phyloP scores from a whole-genome alignment of 1,140 invertebrate genomes.

The Procambarus clarkii region DNA sequence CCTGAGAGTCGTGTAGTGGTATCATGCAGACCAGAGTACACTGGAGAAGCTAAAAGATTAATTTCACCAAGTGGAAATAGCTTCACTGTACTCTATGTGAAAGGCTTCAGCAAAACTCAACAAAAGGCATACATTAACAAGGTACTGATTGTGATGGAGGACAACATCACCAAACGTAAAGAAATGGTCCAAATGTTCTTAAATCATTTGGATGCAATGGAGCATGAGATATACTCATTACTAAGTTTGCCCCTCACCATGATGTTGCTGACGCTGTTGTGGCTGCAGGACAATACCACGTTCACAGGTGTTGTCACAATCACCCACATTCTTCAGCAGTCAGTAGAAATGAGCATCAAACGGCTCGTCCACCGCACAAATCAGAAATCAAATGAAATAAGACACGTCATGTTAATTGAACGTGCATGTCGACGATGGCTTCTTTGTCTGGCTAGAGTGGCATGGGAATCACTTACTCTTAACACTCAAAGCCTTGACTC shows the following conservation, averaged over 20 bases:
- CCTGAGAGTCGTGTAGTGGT: neutral
- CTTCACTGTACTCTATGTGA: neutral
- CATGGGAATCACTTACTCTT: neutral
- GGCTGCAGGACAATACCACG: neutral
- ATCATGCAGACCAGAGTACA: conserved; percentile 17
- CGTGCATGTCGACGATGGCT: conserved; percentile 2
- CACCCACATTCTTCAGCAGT: neutral
- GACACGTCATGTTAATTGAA: neutral
- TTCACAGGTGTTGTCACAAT: neutral
- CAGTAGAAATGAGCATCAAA: neutral
- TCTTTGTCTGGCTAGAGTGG: neutral
- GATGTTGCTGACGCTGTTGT: neutral
- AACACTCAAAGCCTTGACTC: neutral
- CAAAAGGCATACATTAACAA: conserved; percentile 1
- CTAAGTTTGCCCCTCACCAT: conserved; percentile 1
- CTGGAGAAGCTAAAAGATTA: neutral
- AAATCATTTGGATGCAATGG: neutral
- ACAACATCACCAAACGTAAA: neutral
- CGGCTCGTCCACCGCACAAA: neutral
- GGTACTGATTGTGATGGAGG: neutral
- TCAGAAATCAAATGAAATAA: neutral
- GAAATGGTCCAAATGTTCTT: neutral
- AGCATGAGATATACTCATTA: neutral
- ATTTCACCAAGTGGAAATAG: neutral
- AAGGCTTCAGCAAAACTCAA: conserved; percentile 1